phyloP scores from a whole-genome alignment of 2,797 vertebrate species.

The Pseudotriccus pelzelni region DNA sequence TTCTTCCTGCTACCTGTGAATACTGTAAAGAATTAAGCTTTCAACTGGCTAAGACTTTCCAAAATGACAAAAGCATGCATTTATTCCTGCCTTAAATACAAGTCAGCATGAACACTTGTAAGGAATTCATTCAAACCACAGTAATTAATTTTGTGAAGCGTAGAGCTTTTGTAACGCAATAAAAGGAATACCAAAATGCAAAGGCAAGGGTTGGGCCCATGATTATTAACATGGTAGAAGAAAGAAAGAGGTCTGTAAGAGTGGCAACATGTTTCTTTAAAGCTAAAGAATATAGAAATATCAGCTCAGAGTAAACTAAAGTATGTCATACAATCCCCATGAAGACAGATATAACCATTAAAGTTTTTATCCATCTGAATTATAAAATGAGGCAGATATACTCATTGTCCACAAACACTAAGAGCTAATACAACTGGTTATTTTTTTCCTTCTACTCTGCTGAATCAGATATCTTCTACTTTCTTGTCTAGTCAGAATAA shows the following conservation, averaged over 20 bases:
- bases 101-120: background rate
- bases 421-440: background rate
- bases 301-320: background rate
- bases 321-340: background rate
- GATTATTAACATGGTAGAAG: background rate
- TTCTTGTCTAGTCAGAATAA: background rate
- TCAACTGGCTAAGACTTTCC: background rate
- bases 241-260: background rate
- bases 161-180: background rate
- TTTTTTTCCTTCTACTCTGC: background rate
- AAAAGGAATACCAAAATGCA: background rate
- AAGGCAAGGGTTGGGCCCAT: fast-evolving
- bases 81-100: background rate
- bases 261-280: background rate
- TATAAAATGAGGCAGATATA: background rate
- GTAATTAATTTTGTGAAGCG: background rate
- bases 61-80: background rate
- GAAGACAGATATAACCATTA: background rate
- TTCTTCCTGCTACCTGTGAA: background rate
- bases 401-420: background rate
- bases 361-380: background rate
- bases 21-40: background rate
- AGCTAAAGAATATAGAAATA: background rate
- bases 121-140: background rate
- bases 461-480: background rate